These are phyloP conservation scores for Rhynchopsitta pachyrhyncha DNA, from an alignment of 2,113 vertebrate species.

Conservation along the genomic window DNA sequence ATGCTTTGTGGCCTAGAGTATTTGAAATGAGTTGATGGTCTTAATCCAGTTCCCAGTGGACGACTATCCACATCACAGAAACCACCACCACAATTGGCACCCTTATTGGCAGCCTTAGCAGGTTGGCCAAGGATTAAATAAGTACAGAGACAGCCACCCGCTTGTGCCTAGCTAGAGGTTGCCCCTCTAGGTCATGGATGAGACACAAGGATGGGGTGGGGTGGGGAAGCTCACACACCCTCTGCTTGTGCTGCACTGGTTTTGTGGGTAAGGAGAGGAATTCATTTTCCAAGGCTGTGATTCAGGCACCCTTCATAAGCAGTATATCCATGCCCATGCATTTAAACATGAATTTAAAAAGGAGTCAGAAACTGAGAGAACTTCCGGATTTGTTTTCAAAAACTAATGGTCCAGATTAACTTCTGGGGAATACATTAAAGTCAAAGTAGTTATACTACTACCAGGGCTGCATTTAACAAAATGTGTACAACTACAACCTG, in stretches of 20 bases:
- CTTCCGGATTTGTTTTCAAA: neutral
- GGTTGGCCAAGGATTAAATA: conserved; percentile 65
- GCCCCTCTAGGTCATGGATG: conserved; percentile 60
- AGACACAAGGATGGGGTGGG: conserved; percentile 45
- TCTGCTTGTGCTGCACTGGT: conserved; percentile 50
- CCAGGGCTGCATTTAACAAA: neutral
- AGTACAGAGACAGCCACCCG: conserved; percentile 47
- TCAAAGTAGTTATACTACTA: neutral
- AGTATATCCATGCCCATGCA: neutral
- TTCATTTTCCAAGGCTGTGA: conserved; percentile 27
- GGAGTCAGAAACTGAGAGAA: neutral
- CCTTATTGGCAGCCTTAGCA: conserved; percentile 54
- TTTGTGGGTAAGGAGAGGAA: conserved; percentile 57
- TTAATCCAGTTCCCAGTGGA: conserved; percentile 69
- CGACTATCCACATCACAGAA: conserved; percentile 69
- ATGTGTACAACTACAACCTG: neutral
- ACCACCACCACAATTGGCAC: conserved; percentile 71
- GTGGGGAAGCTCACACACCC: conserved; percentile 55
- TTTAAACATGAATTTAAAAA: neutral
- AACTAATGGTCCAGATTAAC: neutral
- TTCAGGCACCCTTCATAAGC: conserved; percentile 19
- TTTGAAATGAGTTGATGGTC: conserved; percentile 64
- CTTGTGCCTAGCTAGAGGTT: conserved; percentile 59
- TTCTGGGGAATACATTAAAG: neutral
- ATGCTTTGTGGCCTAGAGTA: conserved; percentile 63